Evolutionary conservation across 1,140 invertebrate genomes (phyloP).

Genomic region (Hormaphis cornu): DNA sequence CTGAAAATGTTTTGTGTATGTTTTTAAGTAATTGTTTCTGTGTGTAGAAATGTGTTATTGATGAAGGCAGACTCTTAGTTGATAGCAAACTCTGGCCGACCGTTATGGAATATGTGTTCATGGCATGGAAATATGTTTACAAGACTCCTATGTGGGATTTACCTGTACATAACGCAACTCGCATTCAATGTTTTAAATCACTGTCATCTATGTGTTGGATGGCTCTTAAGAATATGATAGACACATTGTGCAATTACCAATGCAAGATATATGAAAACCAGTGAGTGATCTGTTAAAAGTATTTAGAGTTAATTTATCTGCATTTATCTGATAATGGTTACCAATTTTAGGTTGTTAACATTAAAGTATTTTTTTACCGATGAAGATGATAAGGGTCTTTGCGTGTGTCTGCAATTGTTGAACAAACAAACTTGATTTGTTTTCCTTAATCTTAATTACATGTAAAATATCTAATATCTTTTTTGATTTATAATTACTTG

Average conservation of each 20-base stretch:
- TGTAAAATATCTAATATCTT: too few relatives aligned
- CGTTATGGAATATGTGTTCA: constrained; percentile 57
- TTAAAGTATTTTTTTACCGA: too few relatives aligned
- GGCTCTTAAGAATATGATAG: constrained; percentile 54
- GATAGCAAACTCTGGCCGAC: constrained; percentile 62
- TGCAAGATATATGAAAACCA: not conserved
- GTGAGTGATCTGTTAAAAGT: not conserved
- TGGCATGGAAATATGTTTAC: constrained; percentile 59
- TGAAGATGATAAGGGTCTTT: too few relatives aligned
- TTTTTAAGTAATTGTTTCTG: constrained; percentile 8
- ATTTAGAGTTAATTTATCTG: too few relatives aligned
- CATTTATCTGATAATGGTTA: too few relatives aligned
- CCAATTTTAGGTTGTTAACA: too few relatives aligned
- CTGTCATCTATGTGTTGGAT: constrained; percentile 54
- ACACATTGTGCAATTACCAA: constrained; percentile 32
- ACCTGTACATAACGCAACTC: constrained; percentile 52
- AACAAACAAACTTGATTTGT: too few relatives aligned
- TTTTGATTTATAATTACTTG: too few relatives aligned
- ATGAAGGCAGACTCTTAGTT: constrained; percentile 55
- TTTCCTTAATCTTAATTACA: too few relatives aligned
- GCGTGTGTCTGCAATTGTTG: too few relatives aligned
- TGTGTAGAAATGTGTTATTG: constrained; percentile 53
- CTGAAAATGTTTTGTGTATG: not conserved
- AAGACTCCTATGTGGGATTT: constrained; percentile 65
- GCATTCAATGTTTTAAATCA: constrained; percentile 59